phyloP scores from a whole-genome alignment of 2,113 vertebrate species.

The Catharus minimus region DNA sequence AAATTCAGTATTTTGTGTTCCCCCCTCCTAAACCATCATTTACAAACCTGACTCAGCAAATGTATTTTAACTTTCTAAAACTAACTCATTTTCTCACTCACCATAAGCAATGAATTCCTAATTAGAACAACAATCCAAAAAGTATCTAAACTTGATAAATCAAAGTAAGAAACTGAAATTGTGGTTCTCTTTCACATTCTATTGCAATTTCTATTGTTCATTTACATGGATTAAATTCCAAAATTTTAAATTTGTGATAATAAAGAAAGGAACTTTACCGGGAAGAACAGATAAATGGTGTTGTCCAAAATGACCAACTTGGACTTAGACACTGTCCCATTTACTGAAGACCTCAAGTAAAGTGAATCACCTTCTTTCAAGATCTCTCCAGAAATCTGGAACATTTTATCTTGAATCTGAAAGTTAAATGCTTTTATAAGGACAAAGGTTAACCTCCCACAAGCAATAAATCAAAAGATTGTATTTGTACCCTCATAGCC shows the following conservation, averaged over 20 bases:
- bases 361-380: slow-evolving; percentile 72
- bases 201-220: neutral
- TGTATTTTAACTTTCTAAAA: neutral
- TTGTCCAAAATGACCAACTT: slow-evolving; percentile 87
- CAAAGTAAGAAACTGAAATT: neutral
- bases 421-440: slow-evolving; percentile 30
- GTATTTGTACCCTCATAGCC: neutral
- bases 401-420: slow-evolving; percentile 81
- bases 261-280: slow-evolving; percentile 71
- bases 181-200: neutral
- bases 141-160: neutral
- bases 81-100: neutral
- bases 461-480: neutral
- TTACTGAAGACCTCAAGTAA: slow-evolving; percentile 84
- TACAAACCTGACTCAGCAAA: neutral
- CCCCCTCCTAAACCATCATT: neutral
- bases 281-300: slow-evolving; percentile 88
- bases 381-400: slow-evolving; percentile 82
- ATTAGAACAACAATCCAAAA: neutral
- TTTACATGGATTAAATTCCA: neutral
- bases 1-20: neutral
- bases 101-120: neutral
- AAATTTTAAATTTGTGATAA: neutral
- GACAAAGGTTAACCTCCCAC: neutral
- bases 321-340: slow-evolving; percentile 81